Evolutionary conservation across 23 tunicate genomes (phyloP).

Genomic region (Trididemnum nubilum): DNA sequence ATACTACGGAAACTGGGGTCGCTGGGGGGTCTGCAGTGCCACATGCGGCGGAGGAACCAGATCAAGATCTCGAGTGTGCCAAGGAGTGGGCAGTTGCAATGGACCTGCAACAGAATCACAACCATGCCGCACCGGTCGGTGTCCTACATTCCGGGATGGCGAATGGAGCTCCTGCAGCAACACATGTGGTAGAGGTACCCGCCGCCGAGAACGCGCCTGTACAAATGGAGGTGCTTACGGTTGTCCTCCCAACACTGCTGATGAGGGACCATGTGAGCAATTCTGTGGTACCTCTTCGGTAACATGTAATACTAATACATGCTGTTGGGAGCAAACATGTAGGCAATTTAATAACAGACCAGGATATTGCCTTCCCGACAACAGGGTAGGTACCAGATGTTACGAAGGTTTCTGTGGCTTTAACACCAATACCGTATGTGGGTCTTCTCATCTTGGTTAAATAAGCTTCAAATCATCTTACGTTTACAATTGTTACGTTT

Average conservation of each 20-base stretch:
- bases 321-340: background rate
- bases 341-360: background rate
- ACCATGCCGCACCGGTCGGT: constrained; percentile 27
- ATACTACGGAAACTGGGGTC: constrained; percentile 14
- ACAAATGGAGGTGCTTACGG: constrained; percentile 43
- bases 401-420: background rate
- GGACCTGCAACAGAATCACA: constrained; percentile 6
- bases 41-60: constrained; percentile 38
- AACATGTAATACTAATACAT: background rate
- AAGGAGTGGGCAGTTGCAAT: background rate
- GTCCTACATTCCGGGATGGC: constrained; percentile 30
- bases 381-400: background rate
- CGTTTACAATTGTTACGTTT: too few relatives aligned
- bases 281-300: background rate
- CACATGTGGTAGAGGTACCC: constrained; percentile 25
- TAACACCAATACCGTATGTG: too few relatives aligned
- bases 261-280: background rate
- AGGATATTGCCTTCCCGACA: background rate
- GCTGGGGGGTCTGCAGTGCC: constrained; percentile 13
- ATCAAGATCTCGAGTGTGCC: constrained; percentile 25
- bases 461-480: too few relatives aligned
- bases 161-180: constrained; percentile 29
- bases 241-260: constrained; percentile 15
- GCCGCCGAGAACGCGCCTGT: constrained; percentile 9
- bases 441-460: too few relatives aligned